These are phyloP conservation scores for Amphibalanus amphitrite DNA, from an alignment of 1,140 invertebrate genomes.

Conservation along the genomic window DNA sequence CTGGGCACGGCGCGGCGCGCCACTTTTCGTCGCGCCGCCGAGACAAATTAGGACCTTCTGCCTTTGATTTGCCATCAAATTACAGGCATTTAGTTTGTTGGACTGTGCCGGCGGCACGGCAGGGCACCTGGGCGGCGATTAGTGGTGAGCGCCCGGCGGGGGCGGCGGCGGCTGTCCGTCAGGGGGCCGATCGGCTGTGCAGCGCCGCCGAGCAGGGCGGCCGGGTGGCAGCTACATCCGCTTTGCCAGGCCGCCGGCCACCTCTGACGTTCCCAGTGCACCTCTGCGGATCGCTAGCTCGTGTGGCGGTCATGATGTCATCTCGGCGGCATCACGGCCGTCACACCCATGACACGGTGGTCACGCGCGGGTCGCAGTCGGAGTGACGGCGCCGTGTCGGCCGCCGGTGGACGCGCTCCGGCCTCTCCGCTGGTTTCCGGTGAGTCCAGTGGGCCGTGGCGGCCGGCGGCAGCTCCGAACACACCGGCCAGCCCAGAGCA, in stretches of 20 bases:
- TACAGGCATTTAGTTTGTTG: not conserved
- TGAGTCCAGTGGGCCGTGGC: not conserved
- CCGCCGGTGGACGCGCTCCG: too few species aligned
- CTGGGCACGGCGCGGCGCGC: too few species aligned
- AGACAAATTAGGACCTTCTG: not conserved
- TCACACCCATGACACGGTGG: too few species aligned
- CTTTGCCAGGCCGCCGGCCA: too few species aligned
- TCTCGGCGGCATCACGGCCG: too few species aligned
- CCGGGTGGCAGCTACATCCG: too few species aligned
- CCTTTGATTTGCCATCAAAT: constrained; percentile 1
- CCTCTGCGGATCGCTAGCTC: too few species aligned
- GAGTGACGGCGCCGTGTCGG: not conserved
- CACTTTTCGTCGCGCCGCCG: not conserved
- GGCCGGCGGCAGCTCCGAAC: not conserved
- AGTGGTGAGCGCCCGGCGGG: not conserved
- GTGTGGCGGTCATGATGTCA: too few species aligned
- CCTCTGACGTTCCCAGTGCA: too few species aligned
- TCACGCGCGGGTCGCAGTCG: too few species aligned
- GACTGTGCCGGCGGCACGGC: not conserved
- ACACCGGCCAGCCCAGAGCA: not conserved
- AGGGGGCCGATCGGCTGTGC: not conserved
- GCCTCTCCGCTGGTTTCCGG: not conserved
- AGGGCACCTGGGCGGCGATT: not conserved
- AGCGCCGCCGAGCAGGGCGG: not conserved
- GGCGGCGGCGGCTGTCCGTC: not conserved